These are phyloP conservation scores for Cheilosia variabilis DNA, from an alignment of 2,888 invertebrate genomes.

Conservation along the genomic window DNA sequence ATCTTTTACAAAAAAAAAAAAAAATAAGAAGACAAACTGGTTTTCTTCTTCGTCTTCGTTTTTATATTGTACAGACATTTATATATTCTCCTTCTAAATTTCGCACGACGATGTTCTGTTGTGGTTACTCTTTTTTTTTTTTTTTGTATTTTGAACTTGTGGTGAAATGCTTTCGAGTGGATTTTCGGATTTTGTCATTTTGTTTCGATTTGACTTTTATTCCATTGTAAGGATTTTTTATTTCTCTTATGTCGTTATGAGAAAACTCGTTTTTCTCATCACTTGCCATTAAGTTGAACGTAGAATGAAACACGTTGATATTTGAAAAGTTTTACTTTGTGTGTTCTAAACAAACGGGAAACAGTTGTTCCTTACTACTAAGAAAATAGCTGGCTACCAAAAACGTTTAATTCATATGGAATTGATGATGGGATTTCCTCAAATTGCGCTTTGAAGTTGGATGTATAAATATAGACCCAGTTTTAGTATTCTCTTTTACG, in stretches of 20 bases:
- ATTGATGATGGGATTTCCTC: too few species aligned
- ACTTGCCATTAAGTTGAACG: neutral
- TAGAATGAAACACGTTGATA: too few species aligned
- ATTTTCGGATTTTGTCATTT: neutral
- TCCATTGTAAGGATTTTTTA: too few species aligned
- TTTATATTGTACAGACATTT: constrained; percentile 19
- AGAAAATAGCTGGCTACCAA: too few species aligned
- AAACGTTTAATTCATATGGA: too few species aligned
- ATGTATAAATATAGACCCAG: too few species aligned
- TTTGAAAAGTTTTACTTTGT: too few species aligned
- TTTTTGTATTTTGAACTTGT: constrained; percentile 13
- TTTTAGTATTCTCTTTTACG: too few species aligned
- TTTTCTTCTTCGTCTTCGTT: constrained; percentile 44
- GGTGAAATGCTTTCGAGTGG: constrained; percentile 71
- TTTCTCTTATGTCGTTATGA: constrained; percentile 2
- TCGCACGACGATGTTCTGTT: constrained; percentile 39
- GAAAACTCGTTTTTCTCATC: constrained; percentile 54
- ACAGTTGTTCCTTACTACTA: too few species aligned
- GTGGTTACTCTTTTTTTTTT: neutral
- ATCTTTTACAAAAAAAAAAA: constrained; percentile 26
- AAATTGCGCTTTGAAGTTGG: too few species aligned
- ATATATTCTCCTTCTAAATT: constrained; percentile 48
- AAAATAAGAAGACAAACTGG: constrained; percentile 35
- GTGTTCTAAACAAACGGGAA: too few species aligned
- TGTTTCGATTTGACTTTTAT: neutral